These are phyloP conservation scores for Diglossa cyanea DNA, from an alignment of 2,797 vertebrate genomes.

Conservation along the genomic window DNA sequence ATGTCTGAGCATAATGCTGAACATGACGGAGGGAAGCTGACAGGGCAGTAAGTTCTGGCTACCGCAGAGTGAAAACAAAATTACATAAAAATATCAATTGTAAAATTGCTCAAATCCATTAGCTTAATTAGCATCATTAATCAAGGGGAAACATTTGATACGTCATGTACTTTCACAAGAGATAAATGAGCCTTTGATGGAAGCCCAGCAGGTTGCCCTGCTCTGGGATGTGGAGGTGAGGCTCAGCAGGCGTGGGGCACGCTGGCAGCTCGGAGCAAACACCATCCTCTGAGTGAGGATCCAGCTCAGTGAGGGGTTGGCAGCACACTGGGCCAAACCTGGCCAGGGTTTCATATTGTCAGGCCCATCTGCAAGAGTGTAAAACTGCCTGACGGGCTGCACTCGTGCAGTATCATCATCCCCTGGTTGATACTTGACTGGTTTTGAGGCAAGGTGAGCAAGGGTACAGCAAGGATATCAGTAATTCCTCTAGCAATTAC, in stretches of 20 bases:
- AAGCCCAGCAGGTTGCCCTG: slow-evolving; percentile 39
- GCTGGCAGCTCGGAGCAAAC: neutral
- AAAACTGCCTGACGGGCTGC: neutral
- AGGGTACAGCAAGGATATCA: neutral
- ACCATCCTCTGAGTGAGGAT: rapidly evolving
- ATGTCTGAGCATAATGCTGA: neutral
- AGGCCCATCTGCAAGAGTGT: neutral
- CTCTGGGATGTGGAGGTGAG: neutral
- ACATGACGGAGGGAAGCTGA: slow-evolving; percentile 45
- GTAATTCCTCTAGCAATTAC: neutral
- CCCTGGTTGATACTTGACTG: neutral
- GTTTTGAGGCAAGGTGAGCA: neutral
- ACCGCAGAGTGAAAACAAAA: slow-evolving; percentile 49
- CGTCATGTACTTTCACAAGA: slow-evolving; percentile 59
- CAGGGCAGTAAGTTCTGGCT: slow-evolving; percentile 29
- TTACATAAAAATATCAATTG: slow-evolving; percentile 60
- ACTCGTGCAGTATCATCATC: rapidly evolving
- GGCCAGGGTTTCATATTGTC: neutral
- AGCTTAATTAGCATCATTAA: slow-evolving; percentile 72
- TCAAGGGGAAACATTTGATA: slow-evolving; percentile 68
- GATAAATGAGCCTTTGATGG: slow-evolving; percentile 62
- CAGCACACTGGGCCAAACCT: neutral
- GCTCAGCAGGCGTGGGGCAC: neutral
- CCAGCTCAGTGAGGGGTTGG: neutral
- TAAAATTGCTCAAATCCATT: slow-evolving; percentile 69